Base-by-base conservation (phyloP, 2,797 vertebrate genomes). In the Chelon labrosus region DNA sequence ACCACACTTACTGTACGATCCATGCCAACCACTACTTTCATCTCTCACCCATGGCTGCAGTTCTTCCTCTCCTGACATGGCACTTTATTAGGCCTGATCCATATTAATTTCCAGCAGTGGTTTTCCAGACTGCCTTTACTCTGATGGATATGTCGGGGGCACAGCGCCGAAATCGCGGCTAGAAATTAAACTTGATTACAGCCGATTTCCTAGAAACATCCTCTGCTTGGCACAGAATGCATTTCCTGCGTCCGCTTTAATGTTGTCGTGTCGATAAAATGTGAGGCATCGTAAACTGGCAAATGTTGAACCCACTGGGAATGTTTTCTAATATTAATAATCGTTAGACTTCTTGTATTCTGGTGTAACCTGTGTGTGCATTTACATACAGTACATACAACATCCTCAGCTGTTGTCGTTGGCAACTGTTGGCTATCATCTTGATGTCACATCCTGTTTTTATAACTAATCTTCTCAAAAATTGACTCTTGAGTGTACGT, bases 151-250 rank as follows among this genome's bases (percentile, higher is more conserved):
- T 41, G 52, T 77, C 49, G 31, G 69, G n/a, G 46, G 60, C 20
- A 31, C 52, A n/a, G 58, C 54, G 10, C 50, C 39, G 63, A 80
- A 72, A 73, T 73, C 63, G 44, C 61, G 54, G 62, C 35, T 65
- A 65, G 20, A 77, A 73, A 70, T 79, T 61, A 70, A 84, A 85
- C 51, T 52, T 10, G 1, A 76, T 80, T 77, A 66, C 12, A 16
- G 60, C 44, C 49, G 50, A 35, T 75, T 75, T 77, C 70, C 70
- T 66, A 59, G 69, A 85, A 80, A 22, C 50, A 60, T 70, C 54
- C n/a, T 60, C 37, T 71, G 55, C 39, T 27, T 66, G 39, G 27
- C 10, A 35, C 71, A 39, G 66, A 52, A 66, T 64, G 66, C 66
- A 82, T 75, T 75, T 50, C 55, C 39, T 49, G 46, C 58, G 14